Conservation (phyloP, 2,113 vertebrate genomes). For the Vicugna pacos region DNA sequence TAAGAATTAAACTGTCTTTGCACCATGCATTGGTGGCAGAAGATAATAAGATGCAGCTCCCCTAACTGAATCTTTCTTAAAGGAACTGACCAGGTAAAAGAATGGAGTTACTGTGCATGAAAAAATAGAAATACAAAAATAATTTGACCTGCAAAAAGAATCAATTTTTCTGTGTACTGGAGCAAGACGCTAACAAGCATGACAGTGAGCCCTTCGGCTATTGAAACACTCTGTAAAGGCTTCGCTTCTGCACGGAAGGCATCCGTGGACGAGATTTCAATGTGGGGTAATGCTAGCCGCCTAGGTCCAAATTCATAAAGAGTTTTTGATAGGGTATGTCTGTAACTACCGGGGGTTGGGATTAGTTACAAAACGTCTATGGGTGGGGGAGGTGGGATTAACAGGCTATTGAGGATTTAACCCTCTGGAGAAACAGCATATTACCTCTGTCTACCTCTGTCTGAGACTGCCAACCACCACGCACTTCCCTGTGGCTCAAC, state of each 20-base stretch:
- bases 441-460: background rate
- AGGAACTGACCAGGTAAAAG: constrained; percentile 84
- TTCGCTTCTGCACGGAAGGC: constrained; percentile 52
- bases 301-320: constrained; percentile 69
- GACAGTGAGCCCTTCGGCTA: constrained; percentile 41
- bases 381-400: background rate
- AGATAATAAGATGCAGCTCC: constrained; percentile 71
- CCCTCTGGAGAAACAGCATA: constrained; percentile 49
- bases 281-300: constrained; percentile 47
- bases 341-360: background rate
- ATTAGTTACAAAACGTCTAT: background rate
- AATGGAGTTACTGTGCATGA: constrained; percentile 73
- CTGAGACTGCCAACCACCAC: constrained; percentile 48
- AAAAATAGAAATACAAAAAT: constrained; percentile 80
- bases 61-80: constrained; percentile 77
- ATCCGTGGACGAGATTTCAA: constrained; percentile 22
- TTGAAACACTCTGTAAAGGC: constrained; percentile 70
- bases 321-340: constrained; percentile 52
- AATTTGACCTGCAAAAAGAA: constrained; percentile 85
- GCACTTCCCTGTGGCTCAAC: constrained; percentile 71
- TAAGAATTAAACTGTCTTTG: constrained; percentile 83
- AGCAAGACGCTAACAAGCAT: constrained; percentile 81
- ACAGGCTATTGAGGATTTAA: constrained; percentile 73
- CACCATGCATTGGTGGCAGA: constrained; percentile 76
- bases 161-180: constrained; percentile 84